phyloP scores from a whole-genome alignment of 2,888 invertebrate genomes.

The Ptilodon capucinus region DNA sequence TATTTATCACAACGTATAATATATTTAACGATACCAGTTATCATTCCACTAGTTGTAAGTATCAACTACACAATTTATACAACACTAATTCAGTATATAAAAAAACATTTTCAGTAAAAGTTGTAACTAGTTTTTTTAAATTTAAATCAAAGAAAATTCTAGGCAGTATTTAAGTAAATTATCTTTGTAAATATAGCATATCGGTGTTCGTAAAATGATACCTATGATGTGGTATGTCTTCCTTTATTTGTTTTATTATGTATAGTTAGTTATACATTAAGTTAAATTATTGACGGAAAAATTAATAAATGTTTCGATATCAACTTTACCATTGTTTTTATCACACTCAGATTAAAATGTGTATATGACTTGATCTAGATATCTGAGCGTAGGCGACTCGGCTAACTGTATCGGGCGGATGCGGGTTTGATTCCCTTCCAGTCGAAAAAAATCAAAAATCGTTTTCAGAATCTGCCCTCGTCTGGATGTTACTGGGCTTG shows the following conservation, averaged over 20 bases:
- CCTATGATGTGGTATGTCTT: constrained; percentile 69
- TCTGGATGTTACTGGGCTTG: no score
- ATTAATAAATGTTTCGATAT: constrained; percentile 78
- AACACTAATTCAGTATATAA: neutral
- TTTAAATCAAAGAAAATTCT: neutral
- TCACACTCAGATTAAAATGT: no score
- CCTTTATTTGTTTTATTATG: constrained; percentile 75
- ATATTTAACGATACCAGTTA: neutral
- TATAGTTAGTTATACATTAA: constrained; percentile 61
- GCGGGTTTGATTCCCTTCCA: no score
- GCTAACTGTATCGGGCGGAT: no score
- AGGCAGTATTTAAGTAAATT: neutral
- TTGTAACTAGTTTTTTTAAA: neutral
- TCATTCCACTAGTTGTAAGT: neutral
- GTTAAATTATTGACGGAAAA: constrained; percentile 80
- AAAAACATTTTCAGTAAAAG: neutral
- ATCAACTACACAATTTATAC: no score
- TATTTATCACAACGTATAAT: neutral
- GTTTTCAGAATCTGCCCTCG: no score
- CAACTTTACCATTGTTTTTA: constrained; percentile 13
- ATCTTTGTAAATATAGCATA: constrained; percentile 72
- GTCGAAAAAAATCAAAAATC: no score
- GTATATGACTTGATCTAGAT: no score
- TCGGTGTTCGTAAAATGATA: constrained; percentile 61
- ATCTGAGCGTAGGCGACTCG: no score